Evolutionary conservation across 2,113 vertebrate species (phyloP), one percentile per base, ranked within the genome.

Genomic region (Plecturocebus donacophilus): DNA sequence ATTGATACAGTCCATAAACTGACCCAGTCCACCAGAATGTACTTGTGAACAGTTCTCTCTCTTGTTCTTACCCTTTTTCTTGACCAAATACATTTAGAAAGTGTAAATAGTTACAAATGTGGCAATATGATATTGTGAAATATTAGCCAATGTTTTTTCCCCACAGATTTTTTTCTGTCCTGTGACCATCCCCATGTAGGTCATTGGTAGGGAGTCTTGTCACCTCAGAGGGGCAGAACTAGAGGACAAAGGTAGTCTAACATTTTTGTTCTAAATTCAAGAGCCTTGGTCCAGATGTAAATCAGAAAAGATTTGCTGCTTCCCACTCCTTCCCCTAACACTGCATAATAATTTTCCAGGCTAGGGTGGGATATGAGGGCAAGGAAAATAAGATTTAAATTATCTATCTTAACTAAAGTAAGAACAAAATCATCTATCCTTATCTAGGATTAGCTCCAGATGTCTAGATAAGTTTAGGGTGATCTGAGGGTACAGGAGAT

Each of bases 121-220:
- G 86, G 97, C 87, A 97, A 97, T 71, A 35, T 82, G 25, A 71
- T 66, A 86, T 93, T 97, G 95, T 96, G 94, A 97, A 97, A 94
- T 94, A 83, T 64, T 90, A 97, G 61, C 56, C 83, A 81, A 10
- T 35, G 13, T 21, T 94, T 79, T 61, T 35, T 9, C 47, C 23
- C 25, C 30, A 38, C 6, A 70, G 61, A 27, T 81, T 32, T 88
- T 64, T 87, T 87, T 84, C 73, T 93, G 61, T 84, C 70, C 80
- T 87, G 10, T 96, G 90, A 87, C 16, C 49, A 42, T 94, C 38
- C 68, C 21, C 3, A 11, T 75, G 49, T 32, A 76, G 87, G 87
- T 77, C 90, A 80, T 9, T 91, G 87, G 47, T 27, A 91, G 1
- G 14, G 54, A 93, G 32, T 88, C 52, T 47, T 73, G 20, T 91